These are phyloP conservation scores for Bimastos eiseni DNA, from an alignment of 2,888 invertebrate genomes.

Conservation along the genomic window DNA sequence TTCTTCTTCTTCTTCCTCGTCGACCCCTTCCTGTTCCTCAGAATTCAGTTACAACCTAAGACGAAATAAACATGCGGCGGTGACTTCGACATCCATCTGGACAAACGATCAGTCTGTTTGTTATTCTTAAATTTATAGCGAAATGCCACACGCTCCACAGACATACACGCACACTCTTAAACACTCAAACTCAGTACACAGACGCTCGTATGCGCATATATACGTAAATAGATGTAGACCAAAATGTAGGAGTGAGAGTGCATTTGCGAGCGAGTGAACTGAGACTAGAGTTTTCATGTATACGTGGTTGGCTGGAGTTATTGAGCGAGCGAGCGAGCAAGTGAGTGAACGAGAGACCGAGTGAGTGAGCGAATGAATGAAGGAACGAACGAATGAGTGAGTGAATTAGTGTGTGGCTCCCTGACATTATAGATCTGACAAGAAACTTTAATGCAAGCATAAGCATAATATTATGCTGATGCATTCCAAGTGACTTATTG, in stretches of 20 bases:
- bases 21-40: not conserved
- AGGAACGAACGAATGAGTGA: too few species aligned
- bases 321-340: too few species aligned
- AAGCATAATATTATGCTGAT: too few species aligned
- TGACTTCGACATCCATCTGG: slow-evolving; percentile 13
- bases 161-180: not conserved
- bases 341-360: too few species aligned
- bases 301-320: too few species aligned
- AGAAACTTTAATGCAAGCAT: too few species aligned
- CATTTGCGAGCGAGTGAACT: not conserved
- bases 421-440: too few species aligned
- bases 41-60: not conserved
- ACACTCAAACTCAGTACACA: not conserved
- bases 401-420: too few species aligned
- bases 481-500: too few species aligned
- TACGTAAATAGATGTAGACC: not conserved
- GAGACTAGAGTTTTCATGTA: too few species aligned
- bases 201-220: not conserved
- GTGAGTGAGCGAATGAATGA: too few species aligned
- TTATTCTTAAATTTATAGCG: slow-evolving; percentile 13
- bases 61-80: not conserved
- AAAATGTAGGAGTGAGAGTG: not conserved
- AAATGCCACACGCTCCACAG: not conserved
- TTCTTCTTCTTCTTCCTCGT: not conserved
- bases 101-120: slow-evolving; percentile 1